These are phyloP conservation scores for Cisticola juncidis DNA, from an alignment of 2,113 vertebrate species.

Conservation along the genomic window DNA sequence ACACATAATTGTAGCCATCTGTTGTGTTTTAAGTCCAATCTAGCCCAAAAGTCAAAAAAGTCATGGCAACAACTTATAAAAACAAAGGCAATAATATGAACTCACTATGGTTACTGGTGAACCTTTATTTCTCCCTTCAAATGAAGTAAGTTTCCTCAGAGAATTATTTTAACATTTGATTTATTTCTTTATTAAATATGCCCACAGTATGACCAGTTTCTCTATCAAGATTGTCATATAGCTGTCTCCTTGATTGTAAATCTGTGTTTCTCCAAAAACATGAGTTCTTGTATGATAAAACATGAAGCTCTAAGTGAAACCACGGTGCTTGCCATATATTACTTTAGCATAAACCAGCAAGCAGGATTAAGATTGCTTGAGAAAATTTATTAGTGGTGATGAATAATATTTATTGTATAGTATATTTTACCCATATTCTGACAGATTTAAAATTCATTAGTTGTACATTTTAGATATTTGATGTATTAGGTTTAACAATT, in stretches of 20 bases:
- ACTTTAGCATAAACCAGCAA: slow-evolving; percentile 4
- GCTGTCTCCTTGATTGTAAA: slow-evolving; percentile 57
- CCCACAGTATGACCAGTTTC: slow-evolving; percentile 64
- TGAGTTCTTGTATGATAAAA: slow-evolving; percentile 29
- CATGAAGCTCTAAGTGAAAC: slow-evolving; percentile 6
- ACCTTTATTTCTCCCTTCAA: slow-evolving; percentile 70
- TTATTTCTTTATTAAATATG: slow-evolving; percentile 74
- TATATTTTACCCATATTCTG: not conserved
- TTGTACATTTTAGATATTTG: not conserved
- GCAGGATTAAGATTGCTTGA: slow-evolving; percentile 30
- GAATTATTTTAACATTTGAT: slow-evolving; percentile 71
- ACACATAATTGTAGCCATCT: slow-evolving; percentile 78
- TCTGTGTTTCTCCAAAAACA: not conserved
- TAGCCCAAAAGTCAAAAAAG: slow-evolving; percentile 75
- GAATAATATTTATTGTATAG: slow-evolving; percentile 35
- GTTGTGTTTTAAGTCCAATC: slow-evolving; percentile 76
- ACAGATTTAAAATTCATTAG: not conserved
- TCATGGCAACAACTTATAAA: slow-evolving; percentile 77
- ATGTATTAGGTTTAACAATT: not conserved
- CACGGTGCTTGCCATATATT: not conserved
- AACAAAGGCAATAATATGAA: slow-evolving; percentile 77
- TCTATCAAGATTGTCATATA: slow-evolving; percentile 65
- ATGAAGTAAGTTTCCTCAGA: slow-evolving; percentile 76
- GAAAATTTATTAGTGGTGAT: not conserved
- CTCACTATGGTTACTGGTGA: slow-evolving; percentile 78